A percentile compares a stretch with the other conserved stretches of the same genome.
Conservation (phyloP, 2,888 invertebrate species). For the Oconnorella tubifera region DNA sequence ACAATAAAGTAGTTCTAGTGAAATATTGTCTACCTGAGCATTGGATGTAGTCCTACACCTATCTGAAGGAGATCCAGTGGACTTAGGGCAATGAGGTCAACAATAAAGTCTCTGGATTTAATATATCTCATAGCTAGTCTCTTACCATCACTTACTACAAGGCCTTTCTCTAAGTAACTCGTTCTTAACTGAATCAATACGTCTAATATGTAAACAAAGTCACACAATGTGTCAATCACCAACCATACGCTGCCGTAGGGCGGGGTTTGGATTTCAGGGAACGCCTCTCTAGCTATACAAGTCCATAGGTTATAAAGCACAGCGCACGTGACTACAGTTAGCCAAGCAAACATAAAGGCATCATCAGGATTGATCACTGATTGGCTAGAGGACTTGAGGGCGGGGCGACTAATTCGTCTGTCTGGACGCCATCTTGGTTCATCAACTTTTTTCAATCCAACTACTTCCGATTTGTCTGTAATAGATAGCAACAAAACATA, state of each 20-base stretch:
- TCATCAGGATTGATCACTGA: slow-evolving; percentile 95
- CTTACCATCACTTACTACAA: slow-evolving; percentile 87
- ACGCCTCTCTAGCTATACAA: slow-evolving; percentile 86
- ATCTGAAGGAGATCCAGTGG: slow-evolving; percentile 85
- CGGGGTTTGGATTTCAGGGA: slow-evolving; percentile 74
- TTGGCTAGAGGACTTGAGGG: no score
- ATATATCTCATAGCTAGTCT: slow-evolving; percentile 86
- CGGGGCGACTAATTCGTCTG: no score
- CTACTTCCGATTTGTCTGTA: background rate
- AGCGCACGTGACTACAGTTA: slow-evolving; percentile 80
- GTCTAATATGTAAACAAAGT: slow-evolving; percentile 81
- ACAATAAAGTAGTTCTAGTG: no score
- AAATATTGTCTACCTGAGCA: slow-evolving; percentile 66
- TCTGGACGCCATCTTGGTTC: no score
- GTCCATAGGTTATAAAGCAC: slow-evolving; percentile 95
- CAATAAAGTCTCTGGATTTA: slow-evolving; percentile 75
- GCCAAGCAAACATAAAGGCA: slow-evolving; percentile 92
- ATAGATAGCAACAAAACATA: background rate
- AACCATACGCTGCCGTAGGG: slow-evolving; percentile 45
- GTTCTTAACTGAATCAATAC: slow-evolving; percentile 87
- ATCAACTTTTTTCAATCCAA: background rate
- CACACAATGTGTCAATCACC: slow-evolving; percentile 71
- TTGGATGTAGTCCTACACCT: slow-evolving; percentile 67
- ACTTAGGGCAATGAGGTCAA: slow-evolving; percentile 76
- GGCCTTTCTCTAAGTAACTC: slow-evolving; percentile 88